Evolutionary conservation across 92 coral and sea anemone species (phyloP).

Genomic region (Epizoanthus scotinus): DNA sequence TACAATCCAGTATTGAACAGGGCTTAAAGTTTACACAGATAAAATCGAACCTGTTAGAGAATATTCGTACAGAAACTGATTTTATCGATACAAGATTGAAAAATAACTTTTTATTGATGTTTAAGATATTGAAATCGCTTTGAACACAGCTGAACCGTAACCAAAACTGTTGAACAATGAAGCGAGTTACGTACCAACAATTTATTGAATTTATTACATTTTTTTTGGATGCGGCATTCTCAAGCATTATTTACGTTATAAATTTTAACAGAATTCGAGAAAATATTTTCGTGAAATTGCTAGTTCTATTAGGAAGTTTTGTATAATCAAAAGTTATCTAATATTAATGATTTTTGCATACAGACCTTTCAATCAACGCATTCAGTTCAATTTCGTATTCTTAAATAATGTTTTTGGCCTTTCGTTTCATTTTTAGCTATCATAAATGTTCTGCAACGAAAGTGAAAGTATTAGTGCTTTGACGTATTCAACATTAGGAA

Average conservation of each 20-base stretch:
- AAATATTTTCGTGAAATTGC: background rate
- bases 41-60: background rate
- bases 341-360: background rate
- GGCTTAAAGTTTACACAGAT: background rate
- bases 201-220: background rate
- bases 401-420: background rate
- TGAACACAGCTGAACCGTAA: background rate
- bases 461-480: background rate
- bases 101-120: conserved; percentile 3
- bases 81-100: background rate
- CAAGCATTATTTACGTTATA: background rate
- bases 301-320: background rate
- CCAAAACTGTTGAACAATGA: background rate
- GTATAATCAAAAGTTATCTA: background rate
- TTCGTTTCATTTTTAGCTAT: background rate
- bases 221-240: background rate
- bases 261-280: background rate
- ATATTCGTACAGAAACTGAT: conserved; percentile 2
- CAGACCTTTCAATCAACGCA: background rate
- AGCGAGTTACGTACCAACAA: background rate
- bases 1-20: background rate
- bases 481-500: background rate
- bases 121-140: conserved; percentile 8
- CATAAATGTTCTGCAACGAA: background rate
- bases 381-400: background rate